These are phyloP conservation scores for Hippoglossus stenolepis DNA, from an alignment of 2,113 vertebrate species.

Conservation along the genomic window DNA sequence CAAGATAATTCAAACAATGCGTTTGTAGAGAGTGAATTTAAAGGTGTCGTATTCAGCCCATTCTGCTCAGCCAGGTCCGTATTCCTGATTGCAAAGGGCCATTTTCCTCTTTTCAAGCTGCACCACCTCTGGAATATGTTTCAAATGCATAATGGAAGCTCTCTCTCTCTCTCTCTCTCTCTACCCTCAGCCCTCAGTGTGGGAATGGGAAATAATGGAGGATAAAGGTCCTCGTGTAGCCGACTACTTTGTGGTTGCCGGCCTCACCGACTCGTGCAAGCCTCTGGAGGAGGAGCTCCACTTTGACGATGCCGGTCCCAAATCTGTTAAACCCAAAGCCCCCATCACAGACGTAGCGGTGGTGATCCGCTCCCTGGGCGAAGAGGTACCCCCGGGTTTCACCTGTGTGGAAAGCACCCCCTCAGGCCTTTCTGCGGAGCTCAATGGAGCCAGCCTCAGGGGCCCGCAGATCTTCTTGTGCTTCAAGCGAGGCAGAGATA, in stretches of 20 bases:
- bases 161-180: too few species aligned
- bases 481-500: slow-evolving; percentile 95
- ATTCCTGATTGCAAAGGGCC: background rate
- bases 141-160: slow-evolving; percentile 32
- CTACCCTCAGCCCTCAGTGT: slow-evolving; percentile 68
- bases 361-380: slow-evolving; percentile 94
- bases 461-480: slow-evolving; percentile 96
- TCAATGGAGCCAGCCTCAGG: slow-evolving; percentile 95
- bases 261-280: slow-evolving; percentile 92
- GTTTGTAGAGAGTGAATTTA: background rate
- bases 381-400: slow-evolving; percentile 93
- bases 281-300: slow-evolving; percentile 96
- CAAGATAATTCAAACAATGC: background rate
- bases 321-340: slow-evolving; percentile 90
- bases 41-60: background rate
- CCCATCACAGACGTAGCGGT: slow-evolving; percentile 97
- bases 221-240: slow-evolving; percentile 98
- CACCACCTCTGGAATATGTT: slow-evolving; percentile 14
- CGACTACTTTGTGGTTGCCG: slow-evolving; percentile 98
- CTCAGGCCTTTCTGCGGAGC: slow-evolving; percentile 93
- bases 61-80: background rate
- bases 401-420: slow-evolving; percentile 93
- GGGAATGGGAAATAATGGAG: slow-evolving; percentile 97
- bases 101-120: slow-evolving; percentile 10
- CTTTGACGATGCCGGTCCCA: slow-evolving; percentile 91